A percentile compares a stretch with the other conserved stretches of the same genome.
These are phyloP conservation scores for Nothoprocta perdicaria DNA, from an alignment of 2,113 vertebrate species.

Conservation along the genomic window DNA sequence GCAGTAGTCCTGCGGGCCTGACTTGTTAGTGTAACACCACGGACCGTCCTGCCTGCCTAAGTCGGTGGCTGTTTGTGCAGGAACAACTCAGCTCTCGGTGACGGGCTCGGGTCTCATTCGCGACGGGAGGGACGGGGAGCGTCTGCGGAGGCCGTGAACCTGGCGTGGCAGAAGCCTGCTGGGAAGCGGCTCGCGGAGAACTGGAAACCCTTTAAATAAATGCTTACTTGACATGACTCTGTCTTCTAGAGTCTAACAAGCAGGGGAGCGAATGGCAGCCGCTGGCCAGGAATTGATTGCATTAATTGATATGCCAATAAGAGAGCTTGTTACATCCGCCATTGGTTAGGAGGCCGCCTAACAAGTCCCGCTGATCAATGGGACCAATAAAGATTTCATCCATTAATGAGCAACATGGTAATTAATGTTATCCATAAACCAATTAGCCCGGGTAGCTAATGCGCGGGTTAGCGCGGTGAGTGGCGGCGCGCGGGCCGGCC, in stretches of 20 bases:
- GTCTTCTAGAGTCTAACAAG: constrained; percentile 74
- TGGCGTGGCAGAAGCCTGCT: constrained; percentile 54
- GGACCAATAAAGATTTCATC: constrained; percentile 99
- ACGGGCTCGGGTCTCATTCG: constrained; percentile 41
- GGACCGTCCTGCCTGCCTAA: not conserved
- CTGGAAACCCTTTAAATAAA: constrained; percentile 75
- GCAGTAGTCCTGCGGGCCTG: not conserved
- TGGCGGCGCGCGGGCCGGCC: not conserved
- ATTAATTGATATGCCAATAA: constrained; percentile 99
- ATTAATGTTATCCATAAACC: constrained; percentile 99
- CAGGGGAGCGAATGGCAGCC: constrained; percentile 86
- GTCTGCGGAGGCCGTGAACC: constrained; percentile 53
- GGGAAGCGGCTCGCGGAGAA: constrained; percentile 70
- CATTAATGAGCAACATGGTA: constrained; percentile 99
- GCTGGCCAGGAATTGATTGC: constrained; percentile 98
- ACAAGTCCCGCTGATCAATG: constrained; percentile 99
- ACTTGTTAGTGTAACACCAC: not conserved
- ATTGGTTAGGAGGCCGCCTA: constrained; percentile 97
- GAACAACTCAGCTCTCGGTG: constrained; percentile 14
- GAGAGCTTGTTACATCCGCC: constrained; percentile 98
- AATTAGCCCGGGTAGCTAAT: constrained; percentile 89
- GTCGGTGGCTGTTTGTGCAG: constrained; percentile 24
- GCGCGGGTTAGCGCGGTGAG: constrained; percentile 77
- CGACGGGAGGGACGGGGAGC: constrained; percentile 17
- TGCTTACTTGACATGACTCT: constrained; percentile 78